Conservation (phyloP, 2,113 vertebrate species). For the Acinonyx jubatus region DNA sequence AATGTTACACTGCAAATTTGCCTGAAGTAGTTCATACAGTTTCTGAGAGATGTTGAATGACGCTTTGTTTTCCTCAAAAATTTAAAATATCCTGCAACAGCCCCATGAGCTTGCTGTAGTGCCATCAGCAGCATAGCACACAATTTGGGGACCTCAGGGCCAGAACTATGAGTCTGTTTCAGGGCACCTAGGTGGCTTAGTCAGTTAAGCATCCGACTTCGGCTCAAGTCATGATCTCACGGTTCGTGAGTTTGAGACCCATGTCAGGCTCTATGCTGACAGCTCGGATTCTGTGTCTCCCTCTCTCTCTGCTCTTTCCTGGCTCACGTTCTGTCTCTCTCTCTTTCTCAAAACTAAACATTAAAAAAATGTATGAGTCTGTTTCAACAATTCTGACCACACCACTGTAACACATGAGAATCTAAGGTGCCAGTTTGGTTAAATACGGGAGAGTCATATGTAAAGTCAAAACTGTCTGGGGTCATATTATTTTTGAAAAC, state of each 20-base stretch:
- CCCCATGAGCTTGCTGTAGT: not conserved
- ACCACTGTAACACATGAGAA: not conserved
- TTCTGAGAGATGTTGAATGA: not conserved
- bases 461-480: not conserved
- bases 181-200: not conserved
- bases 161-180: not conserved
- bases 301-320: no score
- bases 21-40: not conserved
- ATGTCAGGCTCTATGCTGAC: no score
- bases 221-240: no score
- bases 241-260: no score
- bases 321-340: no score
- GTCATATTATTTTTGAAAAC: not conserved
- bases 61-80: not conserved
- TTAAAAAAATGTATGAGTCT: not conserved
- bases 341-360: no score
- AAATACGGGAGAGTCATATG: not conserved
- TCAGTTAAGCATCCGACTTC: no score
- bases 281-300: no score
- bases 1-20: not conserved
- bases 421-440: not conserved
- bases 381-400: not conserved
- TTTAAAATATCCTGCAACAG: not conserved
- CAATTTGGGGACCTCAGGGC: not conserved
- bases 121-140: not conserved